Conservation (phyloP, 2,797 vertebrate species). For the Anguilla pacifica region DNA sequence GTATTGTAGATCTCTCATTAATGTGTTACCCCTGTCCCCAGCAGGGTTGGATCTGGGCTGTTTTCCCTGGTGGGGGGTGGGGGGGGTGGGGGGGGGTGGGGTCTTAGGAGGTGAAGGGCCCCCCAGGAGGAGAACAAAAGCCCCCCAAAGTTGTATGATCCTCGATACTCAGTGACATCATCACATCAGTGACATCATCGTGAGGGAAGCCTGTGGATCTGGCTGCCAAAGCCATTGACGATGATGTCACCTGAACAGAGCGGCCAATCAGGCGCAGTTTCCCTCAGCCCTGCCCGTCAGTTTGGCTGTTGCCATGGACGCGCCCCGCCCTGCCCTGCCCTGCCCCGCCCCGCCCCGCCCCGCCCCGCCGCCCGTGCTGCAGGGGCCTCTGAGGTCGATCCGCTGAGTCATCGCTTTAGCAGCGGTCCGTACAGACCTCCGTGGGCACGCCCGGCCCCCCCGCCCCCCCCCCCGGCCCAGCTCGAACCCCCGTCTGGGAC, state of each 20-base stretch:
- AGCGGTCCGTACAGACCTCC: too few relatives aligned
- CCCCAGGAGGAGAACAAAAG: background rate
- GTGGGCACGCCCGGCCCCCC: too few relatives aligned
- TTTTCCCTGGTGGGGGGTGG: background rate
- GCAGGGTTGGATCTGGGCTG: too few relatives aligned
- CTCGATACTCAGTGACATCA: background rate
- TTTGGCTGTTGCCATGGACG: background rate
- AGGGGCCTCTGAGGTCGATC: too few relatives aligned
- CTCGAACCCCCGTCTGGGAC: too few relatives aligned
- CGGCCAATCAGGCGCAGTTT: background rate
- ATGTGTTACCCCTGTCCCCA: too few relatives aligned
- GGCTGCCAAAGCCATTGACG: background rate
- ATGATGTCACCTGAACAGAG: background rate
- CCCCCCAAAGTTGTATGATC: background rate
- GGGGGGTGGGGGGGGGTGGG: too few relatives aligned
- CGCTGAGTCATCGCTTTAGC: too few relatives aligned
- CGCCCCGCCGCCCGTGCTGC: too few relatives aligned
- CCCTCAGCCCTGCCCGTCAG: background rate
- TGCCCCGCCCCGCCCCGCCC: too few relatives aligned
- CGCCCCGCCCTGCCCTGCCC: too few relatives aligned
- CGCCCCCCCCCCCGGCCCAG: too few relatives aligned
- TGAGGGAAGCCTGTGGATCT: background rate
- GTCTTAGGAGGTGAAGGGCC: background rate
- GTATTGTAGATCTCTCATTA: background rate
- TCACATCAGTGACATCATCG: background rate